A percentile compares a stretch with the other conserved stretches of the same genome.
phyloP scores from a whole-genome alignment of 1,140 invertebrate genomes.

The Thaumetopoea pityocampa region DNA sequence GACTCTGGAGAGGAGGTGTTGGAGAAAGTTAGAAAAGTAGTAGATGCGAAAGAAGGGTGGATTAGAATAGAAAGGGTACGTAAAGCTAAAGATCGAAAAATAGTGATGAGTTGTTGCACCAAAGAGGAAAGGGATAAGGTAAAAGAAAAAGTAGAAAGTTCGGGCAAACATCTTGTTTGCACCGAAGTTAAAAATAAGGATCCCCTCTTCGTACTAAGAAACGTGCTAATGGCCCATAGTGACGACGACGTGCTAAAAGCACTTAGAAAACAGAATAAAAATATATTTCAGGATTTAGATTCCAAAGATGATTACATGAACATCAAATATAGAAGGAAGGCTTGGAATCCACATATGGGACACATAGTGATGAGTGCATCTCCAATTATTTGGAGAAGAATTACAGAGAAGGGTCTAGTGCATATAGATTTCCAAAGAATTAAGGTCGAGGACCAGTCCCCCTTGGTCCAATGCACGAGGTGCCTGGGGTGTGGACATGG shows the following conservation, averaged over 20 bases:
- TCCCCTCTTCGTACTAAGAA: constrained; percentile 1
- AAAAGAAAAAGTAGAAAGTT: background rate
- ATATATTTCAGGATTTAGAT: constrained; percentile 6
- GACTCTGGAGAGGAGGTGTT: too few relatives aligned
- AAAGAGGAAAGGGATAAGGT: background rate
- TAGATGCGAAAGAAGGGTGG: too few relatives aligned
- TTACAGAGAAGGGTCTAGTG: background rate
- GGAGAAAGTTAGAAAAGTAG: too few relatives aligned
- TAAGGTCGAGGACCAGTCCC: background rate
- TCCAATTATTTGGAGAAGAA: too few relatives aligned
- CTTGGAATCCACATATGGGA: constrained; percentile 13
- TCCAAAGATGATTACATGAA: background rate
- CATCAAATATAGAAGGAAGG: constrained; percentile 7
- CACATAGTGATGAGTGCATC: too few relatives aligned
- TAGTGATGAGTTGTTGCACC: background rate
- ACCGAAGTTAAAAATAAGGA: background rate
- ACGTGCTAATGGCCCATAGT: constrained; percentile 1
- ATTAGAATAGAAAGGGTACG: too few relatives aligned
- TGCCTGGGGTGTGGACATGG: too few relatives aligned
- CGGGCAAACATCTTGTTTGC: too few relatives aligned
- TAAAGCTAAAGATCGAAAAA: constrained; percentile 2
- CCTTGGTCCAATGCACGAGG: too few relatives aligned
- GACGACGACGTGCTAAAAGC: constrained; percentile 13
- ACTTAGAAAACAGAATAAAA: background rate
- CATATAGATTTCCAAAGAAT: constrained; percentile 8